Base-by-base conservation (phyloP, 1,140 invertebrate species). In the Druon quercuslanigerum region DNA sequence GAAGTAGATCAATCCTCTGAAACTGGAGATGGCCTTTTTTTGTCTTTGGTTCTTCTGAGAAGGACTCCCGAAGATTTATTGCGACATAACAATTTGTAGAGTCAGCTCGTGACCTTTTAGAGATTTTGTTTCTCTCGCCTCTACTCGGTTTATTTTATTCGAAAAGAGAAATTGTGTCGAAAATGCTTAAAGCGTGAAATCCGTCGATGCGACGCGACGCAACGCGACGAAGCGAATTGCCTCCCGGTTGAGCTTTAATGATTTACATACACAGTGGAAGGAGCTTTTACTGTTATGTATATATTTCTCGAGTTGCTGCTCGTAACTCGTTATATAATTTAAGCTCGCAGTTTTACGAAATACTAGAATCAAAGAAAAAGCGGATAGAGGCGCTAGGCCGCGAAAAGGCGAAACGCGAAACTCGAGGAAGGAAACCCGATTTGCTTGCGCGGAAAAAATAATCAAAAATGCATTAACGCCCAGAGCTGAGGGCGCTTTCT, bases 401-500 rank as follows among this genome's bases (percentile, higher is more conserved):
- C 57, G 20, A 60, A 33, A 25, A 33, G 20, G 56, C 25, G 25
- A 33, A 33, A 2, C 25, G 57, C 57, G 19, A n/a, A 20, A 72
- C 14, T 50, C 40, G 70, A 76, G 57, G 56, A 75, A 66, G 50
- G 51, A 50, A 72, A 60, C 72, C 70, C 19, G 56, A 16, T 51
- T 60, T 14, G 56, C 20, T 60, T 14, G 19, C 51, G 51, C 20
- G 20, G 70, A 14, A 52, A 56, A 79, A 79, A 19, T 56, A 71
- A 71, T 72, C 51, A 54, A 50, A 74, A 79, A 76, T 75, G 40
- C n/a, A 72, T 70, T 73, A 17, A 75, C 19, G 25, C 52, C 73
- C 52, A 54, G 57, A 72, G 19, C 5, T 14, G 33, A 60, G 25
- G 4, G 25, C 11, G 11, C 16, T 14, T 60, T 14, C 13, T 33